A percentile compares a stretch with the other conserved stretches of the same genome.
These are phyloP conservation scores for Felis catus DNA, from an alignment of 2,113 vertebrate species.

Conservation along the genomic window F.catus_Fca126_mat1.0 CM031414.1:24434501-24435000, in stretches of 20 bases:
- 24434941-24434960: conserved; percentile 41
- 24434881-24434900: background rate
- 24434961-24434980: background rate
- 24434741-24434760: background rate
- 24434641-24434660: background rate
- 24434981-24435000: background rate
- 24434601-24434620: conserved; percentile 30
- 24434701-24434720: background rate
- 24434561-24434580: background rate
- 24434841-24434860: background rate
- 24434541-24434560: background rate
- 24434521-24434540: background rate
- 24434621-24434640: background rate
- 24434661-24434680: background rate
- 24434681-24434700: conserved; percentile 6
- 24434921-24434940: background rate
- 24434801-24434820: background rate
- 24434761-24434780: background rate
- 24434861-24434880: background rate
- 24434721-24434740: background rate
- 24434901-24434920: background rate
- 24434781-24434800: background rate
- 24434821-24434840: background rate
- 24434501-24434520: conserved; percentile 60
- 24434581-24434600: background rate